Evolutionary conservation across 2,113 vertebrate genomes (phyloP).

Genomic region (Sphyrna mokarran): DNA sequence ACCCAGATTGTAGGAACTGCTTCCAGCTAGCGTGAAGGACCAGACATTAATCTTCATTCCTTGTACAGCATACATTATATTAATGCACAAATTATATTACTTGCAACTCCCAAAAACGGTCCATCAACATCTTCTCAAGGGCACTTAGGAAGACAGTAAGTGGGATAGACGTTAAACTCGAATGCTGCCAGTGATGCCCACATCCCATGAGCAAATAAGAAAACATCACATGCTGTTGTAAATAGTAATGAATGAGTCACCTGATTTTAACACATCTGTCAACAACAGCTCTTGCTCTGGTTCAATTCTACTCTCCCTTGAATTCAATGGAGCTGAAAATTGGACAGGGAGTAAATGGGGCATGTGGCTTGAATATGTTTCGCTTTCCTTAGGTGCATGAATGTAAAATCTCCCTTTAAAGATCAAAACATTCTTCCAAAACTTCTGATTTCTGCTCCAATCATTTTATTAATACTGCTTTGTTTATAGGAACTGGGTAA

Average conservation of each 20-base stretch:
- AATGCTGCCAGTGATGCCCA: no score
- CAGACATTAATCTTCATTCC: neutral
- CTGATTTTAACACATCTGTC: neutral
- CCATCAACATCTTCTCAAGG: neutral
- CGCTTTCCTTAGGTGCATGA: neutral
- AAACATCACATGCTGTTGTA: neutral
- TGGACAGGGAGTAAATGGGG: neutral
- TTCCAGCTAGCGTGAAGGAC: neutral
- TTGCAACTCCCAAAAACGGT: neutral
- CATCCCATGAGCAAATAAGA: no score
- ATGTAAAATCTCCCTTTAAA: neutral
- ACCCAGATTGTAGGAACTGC: neutral
- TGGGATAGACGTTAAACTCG: no score
- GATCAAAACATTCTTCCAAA: neutral
- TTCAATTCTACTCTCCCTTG: neutral
- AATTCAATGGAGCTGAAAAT: neutral
- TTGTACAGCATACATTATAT: neutral
- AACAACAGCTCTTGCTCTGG: neutral
- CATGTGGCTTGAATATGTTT: neutral
- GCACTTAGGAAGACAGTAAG: no score
- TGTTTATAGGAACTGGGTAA: neutral
- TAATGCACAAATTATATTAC: neutral
- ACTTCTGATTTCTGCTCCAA: neutral
- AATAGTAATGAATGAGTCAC: neutral
- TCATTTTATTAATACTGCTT: neutral